A percentile compares a stretch with the other conserved stretches of the same genome.
Evolutionary conservation across 2,888 invertebrate species (phyloP).

Genomic region (Neuroscelio doddi): DNA sequence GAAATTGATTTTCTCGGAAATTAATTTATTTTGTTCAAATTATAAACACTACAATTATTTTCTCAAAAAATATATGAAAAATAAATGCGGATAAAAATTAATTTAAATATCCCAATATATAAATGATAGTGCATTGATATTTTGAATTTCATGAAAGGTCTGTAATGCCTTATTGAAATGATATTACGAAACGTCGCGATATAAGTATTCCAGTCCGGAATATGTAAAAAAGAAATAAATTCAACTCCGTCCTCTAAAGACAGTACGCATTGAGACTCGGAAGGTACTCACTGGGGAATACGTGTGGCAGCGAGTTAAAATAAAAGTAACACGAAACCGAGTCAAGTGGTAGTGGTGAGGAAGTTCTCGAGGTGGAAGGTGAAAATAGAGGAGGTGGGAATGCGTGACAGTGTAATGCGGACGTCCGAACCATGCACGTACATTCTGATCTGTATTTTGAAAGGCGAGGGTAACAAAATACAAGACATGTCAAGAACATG

Average conservation of each 20-base stretch:
- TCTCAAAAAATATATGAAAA: too few species aligned
- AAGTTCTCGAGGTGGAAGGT: conserved; percentile 33
- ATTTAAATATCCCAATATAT: too few species aligned
- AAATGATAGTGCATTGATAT: conserved; percentile 27
- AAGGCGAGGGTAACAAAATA: conserved; percentile 14
- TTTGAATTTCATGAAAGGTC: conserved; percentile 22
- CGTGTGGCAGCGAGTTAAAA: conserved; percentile 39
- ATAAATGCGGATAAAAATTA: conserved; percentile 17
- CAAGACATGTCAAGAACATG: conserved; percentile 7
- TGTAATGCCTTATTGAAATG: conserved; percentile 34
- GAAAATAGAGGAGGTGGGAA: conserved; percentile 37
- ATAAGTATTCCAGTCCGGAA: conserved; percentile 37
- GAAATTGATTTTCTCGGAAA: too few species aligned
- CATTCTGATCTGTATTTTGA: conserved; percentile 35
- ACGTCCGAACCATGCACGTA: conserved; percentile 33
- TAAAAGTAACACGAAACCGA: conserved; percentile 47
- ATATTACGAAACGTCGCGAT: conserved; percentile 29
- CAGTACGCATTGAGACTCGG: conserved; percentile 37
- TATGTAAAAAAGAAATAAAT: conserved; percentile 45
- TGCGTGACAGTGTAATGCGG: conserved; percentile 42
- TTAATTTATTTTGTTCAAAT: too few species aligned
- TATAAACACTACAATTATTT: too few species aligned
- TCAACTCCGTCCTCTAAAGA: conserved; percentile 37
- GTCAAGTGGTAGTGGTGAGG: conserved; percentile 43
- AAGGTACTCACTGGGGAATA: conserved; percentile 38